phyloP scores from a whole-genome alignment of 35 echinoderm and acorn worm genomes.

The Stichopus chloronotus region DNA sequence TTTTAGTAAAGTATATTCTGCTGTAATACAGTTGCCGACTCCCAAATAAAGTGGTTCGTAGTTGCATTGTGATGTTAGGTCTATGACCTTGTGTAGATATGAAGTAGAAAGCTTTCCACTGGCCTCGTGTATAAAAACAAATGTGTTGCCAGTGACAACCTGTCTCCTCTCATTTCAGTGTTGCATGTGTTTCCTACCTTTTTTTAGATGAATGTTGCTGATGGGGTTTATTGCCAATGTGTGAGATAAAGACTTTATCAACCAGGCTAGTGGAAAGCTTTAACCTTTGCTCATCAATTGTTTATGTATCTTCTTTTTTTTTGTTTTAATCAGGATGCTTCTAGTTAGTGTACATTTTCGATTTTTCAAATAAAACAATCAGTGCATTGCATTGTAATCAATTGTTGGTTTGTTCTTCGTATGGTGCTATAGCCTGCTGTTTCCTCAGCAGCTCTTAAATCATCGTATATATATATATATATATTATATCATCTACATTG shows the following conservation, averaged over 20 bases:
- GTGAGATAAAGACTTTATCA: neutral
- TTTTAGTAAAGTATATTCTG: too few relatives aligned
- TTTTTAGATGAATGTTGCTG: neutral
- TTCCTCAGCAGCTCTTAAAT: too few relatives aligned
- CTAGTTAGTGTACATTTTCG: constrained; percentile 60
- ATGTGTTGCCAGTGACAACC: neutral
- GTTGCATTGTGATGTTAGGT: neutral
- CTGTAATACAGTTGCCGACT: neutral
- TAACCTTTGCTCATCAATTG: constrained; percentile 50
- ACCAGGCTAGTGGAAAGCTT: constrained; percentile 38
- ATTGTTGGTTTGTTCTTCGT: constrained; percentile 12
- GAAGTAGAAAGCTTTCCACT: constrained; percentile 46
- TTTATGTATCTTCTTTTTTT: constrained; percentile 52
- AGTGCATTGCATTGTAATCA: constrained; percentile 27
- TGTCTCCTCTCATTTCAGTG: neutral
- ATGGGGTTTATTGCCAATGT: constrained; percentile 10
- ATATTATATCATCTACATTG: too few relatives aligned
- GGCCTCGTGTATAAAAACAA: neutral
- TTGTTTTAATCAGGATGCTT: constrained; percentile 64
- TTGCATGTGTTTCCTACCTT: neutral
- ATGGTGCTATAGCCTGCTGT: too few relatives aligned
- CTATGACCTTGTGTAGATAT: constrained; percentile 10
- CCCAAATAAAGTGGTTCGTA: neutral
- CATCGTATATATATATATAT: too few relatives aligned
- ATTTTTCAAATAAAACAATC: constrained; percentile 51